phyloP scores from a whole-genome alignment of 2,113 vertebrate genomes.

The Collichthys lucidus region DNA sequence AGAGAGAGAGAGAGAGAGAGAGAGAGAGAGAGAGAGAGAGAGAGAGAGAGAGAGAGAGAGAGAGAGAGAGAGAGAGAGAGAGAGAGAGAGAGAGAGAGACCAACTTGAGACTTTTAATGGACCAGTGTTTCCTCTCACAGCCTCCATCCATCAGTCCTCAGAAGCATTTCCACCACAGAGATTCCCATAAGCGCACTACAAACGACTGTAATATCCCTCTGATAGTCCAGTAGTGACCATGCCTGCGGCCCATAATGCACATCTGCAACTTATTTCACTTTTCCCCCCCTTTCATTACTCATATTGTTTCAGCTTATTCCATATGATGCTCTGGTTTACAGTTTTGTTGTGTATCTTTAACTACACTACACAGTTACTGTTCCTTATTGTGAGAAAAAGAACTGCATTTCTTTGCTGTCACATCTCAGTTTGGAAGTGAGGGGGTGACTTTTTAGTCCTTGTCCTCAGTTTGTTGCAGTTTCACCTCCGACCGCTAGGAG shows the following conservation, averaged over 20 bases:
- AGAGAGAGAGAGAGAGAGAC: conserved; percentile 69
- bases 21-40: conserved; percentile 67
- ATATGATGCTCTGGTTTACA: not conserved
- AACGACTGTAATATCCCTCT: not conserved
- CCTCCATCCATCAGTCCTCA: conserved; percentile 65
- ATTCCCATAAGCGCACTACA: not conserved
- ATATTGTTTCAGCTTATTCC: not conserved
- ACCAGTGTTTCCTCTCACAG: conserved; percentile 74
- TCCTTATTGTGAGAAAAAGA: not conserved
- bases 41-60: conserved; percentile 55
- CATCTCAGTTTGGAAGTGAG: not conserved
- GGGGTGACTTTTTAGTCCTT: not conserved
- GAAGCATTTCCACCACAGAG: conserved; percentile 26
- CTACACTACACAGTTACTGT: too few relatives aligned
- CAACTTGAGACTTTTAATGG: conserved; percentile 73
- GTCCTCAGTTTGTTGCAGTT: conserved; percentile 49
- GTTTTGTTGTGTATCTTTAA: not conserved
- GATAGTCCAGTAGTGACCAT: not conserved
- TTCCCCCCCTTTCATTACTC: not conserved
- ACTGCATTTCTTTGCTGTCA: not conserved
- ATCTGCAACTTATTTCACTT: not conserved
- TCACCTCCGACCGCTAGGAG: conserved; percentile 73
- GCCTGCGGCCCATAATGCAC: not conserved
- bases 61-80: too few relatives aligned
- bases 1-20: conserved; percentile 71